Evolutionary conservation across 2,797 vertebrate genomes (phyloP).

Genomic region (Gorsachius magnificus): DNA sequence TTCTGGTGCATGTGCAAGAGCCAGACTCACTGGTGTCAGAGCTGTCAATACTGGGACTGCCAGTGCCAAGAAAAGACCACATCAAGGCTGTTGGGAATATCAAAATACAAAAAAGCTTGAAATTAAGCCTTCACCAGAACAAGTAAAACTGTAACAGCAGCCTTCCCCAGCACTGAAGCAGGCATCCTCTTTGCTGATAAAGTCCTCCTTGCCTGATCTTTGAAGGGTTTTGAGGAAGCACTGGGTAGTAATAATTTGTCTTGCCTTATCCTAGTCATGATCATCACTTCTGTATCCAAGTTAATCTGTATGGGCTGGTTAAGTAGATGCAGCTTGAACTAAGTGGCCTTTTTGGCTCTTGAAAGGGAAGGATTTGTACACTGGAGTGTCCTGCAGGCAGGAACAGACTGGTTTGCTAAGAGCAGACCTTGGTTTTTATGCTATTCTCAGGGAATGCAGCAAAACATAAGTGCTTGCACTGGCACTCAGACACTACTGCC

Average conservation of each 20-base stretch:
- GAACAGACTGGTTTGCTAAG: background rate
- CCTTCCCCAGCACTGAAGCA: background rate
- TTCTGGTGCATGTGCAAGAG: background rate
- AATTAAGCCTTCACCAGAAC: background rate
- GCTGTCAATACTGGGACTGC: background rate
- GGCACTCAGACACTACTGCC: background rate
- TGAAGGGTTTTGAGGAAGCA: background rate
- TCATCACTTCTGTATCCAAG: background rate
- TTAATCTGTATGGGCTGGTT: background rate
- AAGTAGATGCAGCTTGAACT: background rate
- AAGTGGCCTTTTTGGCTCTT: background rate
- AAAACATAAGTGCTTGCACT: background rate
- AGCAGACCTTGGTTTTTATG: background rate
- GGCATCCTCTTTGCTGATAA: background rate
- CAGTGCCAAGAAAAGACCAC: background rate
- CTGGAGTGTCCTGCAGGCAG: background rate
- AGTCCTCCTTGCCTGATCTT: background rate
- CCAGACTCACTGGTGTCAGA: background rate
- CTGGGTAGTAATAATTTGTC: background rate
- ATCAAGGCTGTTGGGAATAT: background rate
- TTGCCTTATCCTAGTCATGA: background rate
- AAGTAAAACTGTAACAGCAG: background rate
- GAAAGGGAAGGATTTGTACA: background rate
- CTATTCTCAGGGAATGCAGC: background rate
- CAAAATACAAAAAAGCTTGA: background rate